A percentile compares a stretch with the other conserved stretches of the same genome.
phyloP scores from a whole-genome alignment of 1,140 invertebrate species.

The Eubasilissa regina region DNA sequence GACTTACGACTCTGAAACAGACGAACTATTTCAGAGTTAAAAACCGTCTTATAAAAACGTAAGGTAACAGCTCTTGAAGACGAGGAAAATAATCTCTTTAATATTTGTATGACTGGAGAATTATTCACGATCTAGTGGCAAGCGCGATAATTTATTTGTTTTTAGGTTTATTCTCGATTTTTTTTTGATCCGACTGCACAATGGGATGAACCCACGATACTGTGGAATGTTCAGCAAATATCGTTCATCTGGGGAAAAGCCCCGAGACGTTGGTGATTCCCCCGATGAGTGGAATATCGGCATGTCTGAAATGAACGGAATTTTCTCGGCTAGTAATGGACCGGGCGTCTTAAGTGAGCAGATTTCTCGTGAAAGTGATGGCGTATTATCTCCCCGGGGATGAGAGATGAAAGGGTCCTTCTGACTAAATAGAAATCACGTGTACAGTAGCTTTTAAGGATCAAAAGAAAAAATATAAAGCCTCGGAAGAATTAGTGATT shows the following conservation, averaged over 20 bases:
- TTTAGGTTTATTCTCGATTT: constrained; percentile 1
- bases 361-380: constrained; percentile 24
- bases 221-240: not conserved
- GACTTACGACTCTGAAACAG: no score
- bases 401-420: constrained; percentile 1
- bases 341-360: constrained; percentile 17
- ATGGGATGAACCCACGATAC: not conserved
- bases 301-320: constrained; percentile 22
- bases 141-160: constrained; percentile 10
- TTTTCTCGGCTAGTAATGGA: constrained; percentile 11
- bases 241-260: not conserved
- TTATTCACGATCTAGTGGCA: not conserved
- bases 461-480: constrained; percentile 6
- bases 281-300: constrained; percentile 25
- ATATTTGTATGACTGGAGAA: no score
- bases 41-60: no score
- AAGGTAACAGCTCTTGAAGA: no score
- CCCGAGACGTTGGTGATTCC: not conserved
- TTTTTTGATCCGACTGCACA: constrained; percentile 16
- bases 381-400: constrained; percentile 19
- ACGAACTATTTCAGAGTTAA: no score
- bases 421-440: constrained; percentile 14
- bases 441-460: constrained; percentile 25
- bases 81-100: no score
- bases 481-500: constrained; percentile 25